A percentile compares a stretch with the other conserved stretches of the same genome.
Conservation (phyloP, 2,888 invertebrate species). For the Drosophila maculinotata region DNA sequence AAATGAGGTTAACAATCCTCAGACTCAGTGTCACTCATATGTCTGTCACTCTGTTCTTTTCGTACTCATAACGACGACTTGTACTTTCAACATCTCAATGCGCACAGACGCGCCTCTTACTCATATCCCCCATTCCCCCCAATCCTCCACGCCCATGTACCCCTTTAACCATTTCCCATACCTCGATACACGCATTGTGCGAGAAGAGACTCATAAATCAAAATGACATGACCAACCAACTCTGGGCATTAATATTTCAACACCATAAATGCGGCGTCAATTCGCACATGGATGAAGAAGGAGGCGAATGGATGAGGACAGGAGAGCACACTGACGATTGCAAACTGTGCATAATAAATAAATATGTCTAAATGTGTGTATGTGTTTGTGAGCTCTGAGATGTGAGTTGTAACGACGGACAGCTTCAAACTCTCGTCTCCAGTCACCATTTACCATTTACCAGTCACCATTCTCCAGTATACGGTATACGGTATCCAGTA, state of each 20-base stretch:
- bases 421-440: conserved; percentile 38
- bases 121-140: conserved; percentile 2
- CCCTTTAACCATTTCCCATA: conserved; percentile 2
- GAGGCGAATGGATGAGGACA: conserved; percentile 33
- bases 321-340: conserved; percentile 57
- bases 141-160: neutral
- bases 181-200: conserved; percentile 34
- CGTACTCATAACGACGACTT: conserved; percentile 39
- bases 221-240: conserved; percentile 79
- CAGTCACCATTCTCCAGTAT: conserved; percentile 7
- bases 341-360: conserved; percentile 79
- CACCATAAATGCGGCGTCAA: conserved; percentile 82
- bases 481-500: neutral
- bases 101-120: conserved; percentile 21
- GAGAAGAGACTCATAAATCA: conserved; percentile 70
- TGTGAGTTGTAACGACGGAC: conserved; percentile 44
- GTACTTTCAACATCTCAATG: conserved; percentile 71
- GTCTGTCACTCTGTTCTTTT: conserved; percentile 40
- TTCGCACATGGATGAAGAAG: conserved; percentile 69
- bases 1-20: conserved; percentile 18
- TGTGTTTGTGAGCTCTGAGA: neutral
- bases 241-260: conserved; percentile 82
- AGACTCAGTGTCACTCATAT: conserved; percentile 22
- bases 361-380: conserved; percentile 43
- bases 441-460: neutral